phyloP scores from a whole-genome alignment of 2,888 invertebrate genomes.

The Sceliomorpha sp. region DNA sequence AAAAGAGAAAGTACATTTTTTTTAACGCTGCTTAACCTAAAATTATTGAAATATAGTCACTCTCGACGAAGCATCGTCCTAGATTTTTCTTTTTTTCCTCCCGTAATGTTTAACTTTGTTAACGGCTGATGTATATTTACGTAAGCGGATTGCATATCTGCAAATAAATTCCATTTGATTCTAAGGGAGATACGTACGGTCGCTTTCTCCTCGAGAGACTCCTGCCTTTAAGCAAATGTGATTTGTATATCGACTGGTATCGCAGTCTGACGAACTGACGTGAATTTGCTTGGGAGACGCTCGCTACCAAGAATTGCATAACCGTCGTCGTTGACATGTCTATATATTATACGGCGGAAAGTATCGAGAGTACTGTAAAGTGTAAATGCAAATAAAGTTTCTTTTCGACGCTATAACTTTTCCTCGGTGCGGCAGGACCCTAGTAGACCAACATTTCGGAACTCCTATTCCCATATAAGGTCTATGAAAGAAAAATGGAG shows the following conservation, averaged over 20 bases:
- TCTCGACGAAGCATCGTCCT: no score
- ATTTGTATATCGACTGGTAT: constrained; percentile 54
- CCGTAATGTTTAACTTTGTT: no score
- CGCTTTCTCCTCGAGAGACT: constrained; percentile 43
- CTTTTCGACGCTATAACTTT: constrained; percentile 7
- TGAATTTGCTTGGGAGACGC: constrained; percentile 50
- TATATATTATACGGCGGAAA: constrained; percentile 41
- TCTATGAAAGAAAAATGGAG: no score
- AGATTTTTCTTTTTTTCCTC: no score
- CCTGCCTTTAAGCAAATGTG: constrained; percentile 50
- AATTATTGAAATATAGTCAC: no score
- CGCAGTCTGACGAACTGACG: constrained; percentile 39
- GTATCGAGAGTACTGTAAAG: constrained; percentile 33
- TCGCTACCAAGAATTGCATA: constrained; percentile 47
- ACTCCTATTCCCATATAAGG: no score
- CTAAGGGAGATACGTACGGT: constrained; percentile 32
- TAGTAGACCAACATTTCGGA: no score
- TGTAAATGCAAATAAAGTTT: constrained; percentile 47
- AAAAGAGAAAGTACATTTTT: no score
- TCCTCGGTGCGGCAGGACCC: no score
- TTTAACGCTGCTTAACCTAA: no score
- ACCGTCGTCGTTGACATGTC: constrained; percentile 36
- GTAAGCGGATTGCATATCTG: constrained; percentile 26
- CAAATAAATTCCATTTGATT: constrained; percentile 44
- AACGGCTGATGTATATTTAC: constrained; percentile 4